Evolutionary conservation across 2,888 invertebrate species (phyloP).

Genomic region (Tineola bisselliella): DNA sequence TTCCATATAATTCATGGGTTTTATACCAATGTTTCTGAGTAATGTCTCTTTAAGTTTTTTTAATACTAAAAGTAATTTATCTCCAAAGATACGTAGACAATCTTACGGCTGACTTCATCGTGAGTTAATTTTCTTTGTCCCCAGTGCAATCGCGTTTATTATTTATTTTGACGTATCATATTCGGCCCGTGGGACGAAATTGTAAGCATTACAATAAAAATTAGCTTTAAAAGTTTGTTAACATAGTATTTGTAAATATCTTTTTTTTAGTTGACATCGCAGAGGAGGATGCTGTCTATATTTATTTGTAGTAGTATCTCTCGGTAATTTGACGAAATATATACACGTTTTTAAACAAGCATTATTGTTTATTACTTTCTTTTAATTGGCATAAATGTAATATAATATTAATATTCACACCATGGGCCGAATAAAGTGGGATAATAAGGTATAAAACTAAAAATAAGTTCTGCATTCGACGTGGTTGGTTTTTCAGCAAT

Average conservation of each 20-base stretch:
- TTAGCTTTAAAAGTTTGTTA: no score
- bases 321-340: no score
- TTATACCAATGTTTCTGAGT: neutral
- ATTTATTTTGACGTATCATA: neutral
- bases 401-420: neutral
- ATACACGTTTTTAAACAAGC: no score
- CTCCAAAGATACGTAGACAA: constrained; percentile 27
- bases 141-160: neutral
- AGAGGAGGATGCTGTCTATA: no score
- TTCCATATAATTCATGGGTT: neutral
- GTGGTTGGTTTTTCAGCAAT: constrained; percentile 27
- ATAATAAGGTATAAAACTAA: neutral
- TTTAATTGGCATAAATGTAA: no score
- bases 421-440: neutral
- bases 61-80: neutral
- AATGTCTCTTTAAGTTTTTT: neutral
- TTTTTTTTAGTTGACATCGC: no score
- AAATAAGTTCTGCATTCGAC: constrained; percentile 3
- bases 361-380: no score
- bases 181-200: neutral
- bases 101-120: constrained; percentile 66
- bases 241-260: no score
- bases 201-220: neutral
- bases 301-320: no score
- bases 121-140: constrained; percentile 66